phyloP scores from a whole-genome alignment of 2,888 invertebrate species.

The Diarsia mendica region DNA sequence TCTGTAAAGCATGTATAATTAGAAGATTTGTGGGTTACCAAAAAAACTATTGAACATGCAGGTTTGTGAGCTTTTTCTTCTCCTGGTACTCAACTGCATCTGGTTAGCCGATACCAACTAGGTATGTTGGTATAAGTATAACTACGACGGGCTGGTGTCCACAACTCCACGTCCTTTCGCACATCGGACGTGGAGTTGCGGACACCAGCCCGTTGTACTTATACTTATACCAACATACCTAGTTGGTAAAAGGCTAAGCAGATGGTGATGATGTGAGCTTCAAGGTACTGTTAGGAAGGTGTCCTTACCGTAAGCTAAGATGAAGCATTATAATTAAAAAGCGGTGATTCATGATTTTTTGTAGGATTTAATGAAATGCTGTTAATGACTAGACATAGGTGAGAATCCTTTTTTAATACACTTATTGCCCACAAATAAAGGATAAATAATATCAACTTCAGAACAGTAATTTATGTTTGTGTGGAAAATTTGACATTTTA shows the following conservation, averaged over 20 bases:
- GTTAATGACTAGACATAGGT: background rate
- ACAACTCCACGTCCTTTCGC: no score
- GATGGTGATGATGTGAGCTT: background rate
- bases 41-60: background rate
- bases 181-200: no score
- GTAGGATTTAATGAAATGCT: background rate
- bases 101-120: background rate
- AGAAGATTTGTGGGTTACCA: background rate
- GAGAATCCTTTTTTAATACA: background rate
- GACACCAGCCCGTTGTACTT: no score
- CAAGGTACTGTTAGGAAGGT: background rate
- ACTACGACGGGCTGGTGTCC: no score
- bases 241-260: background rate
- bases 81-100: background rate
- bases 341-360: background rate
- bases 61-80: background rate
- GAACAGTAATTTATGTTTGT: background rate
- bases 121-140: no score
- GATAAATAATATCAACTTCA: background rate
- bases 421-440: background rate
- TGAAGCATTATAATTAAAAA: background rate
- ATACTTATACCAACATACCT: background rate
- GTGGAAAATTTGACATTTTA: constrained; percentile 1
- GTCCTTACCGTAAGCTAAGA: no score
- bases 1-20: background rate